Conservation (phyloP, 2,113 vertebrate genomes). For the Ciconia stormi region DNA sequence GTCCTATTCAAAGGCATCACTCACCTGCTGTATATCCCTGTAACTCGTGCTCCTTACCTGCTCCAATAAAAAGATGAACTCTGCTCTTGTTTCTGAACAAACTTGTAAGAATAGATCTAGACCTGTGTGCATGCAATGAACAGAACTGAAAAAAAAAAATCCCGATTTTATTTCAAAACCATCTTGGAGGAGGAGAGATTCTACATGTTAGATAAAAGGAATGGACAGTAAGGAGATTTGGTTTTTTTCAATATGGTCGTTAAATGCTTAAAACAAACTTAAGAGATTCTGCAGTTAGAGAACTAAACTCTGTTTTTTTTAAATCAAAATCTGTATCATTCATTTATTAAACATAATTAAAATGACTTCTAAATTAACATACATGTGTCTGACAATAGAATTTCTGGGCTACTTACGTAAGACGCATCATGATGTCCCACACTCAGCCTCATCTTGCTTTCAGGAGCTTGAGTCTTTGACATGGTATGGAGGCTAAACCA, state of each 20-base stretch:
- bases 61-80: background rate
- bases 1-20: background rate
- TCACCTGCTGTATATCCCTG: background rate
- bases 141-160: background rate
- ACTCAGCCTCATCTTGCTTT: background rate
- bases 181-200: background rate
- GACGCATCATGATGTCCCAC: background rate
- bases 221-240: background rate
- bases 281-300: background rate
- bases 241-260: background rate
- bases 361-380: background rate
- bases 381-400: background rate
- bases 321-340: background rate
- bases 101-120: background rate
- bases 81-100: background rate
- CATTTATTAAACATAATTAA: background rate
- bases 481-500: background rate
- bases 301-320: background rate
- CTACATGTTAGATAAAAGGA: background rate
- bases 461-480: background rate
- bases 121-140: fast-evolving
- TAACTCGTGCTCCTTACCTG: background rate
- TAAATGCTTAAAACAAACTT: background rate
- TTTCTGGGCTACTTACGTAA: background rate
- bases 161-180: background rate